A percentile compares a stretch with the other conserved stretches of the same genome.
phyloP scores from a whole-genome alignment of 2,888 invertebrate genomes.

The Volucella inanis region DNA sequence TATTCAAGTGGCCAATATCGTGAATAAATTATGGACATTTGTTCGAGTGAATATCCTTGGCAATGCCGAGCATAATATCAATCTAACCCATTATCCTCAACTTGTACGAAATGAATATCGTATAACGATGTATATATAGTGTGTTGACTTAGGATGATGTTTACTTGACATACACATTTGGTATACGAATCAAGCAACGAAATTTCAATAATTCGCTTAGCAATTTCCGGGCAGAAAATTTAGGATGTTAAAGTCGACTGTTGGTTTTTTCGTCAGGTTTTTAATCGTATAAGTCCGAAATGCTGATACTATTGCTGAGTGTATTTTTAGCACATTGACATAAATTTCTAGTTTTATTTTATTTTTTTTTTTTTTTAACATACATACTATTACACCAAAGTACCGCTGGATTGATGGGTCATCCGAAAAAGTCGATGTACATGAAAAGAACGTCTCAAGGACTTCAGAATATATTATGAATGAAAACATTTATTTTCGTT shows the following conservation, averaged over 20 bases:
- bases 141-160: conserved; percentile 6
- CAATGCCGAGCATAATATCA: neutral
- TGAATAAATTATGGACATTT: conserved; percentile 29
- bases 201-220: conserved; percentile 19
- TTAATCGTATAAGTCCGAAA: neutral
- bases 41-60: neutral
- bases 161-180: neutral
- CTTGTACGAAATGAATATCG: neutral
- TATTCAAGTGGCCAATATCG: conserved; percentile 17
- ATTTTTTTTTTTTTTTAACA: neutral
- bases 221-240: neutral
- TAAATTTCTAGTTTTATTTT: neutral
- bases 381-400: neutral
- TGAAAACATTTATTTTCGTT: too few species aligned
- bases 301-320: neutral
- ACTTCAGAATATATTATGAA: too few species aligned
- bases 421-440: too few species aligned
- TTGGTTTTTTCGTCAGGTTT: neutral
- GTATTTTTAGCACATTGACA: too few species aligned
- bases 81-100: neutral
- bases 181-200: conserved; percentile 4
- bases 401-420: too few species aligned
- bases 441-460: too few species aligned
- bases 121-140: neutral
- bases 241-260: neutral